Base-by-base conservation (phyloP, 2,113 vertebrate genomes). In the Entomyzon cyanotis region DNA sequence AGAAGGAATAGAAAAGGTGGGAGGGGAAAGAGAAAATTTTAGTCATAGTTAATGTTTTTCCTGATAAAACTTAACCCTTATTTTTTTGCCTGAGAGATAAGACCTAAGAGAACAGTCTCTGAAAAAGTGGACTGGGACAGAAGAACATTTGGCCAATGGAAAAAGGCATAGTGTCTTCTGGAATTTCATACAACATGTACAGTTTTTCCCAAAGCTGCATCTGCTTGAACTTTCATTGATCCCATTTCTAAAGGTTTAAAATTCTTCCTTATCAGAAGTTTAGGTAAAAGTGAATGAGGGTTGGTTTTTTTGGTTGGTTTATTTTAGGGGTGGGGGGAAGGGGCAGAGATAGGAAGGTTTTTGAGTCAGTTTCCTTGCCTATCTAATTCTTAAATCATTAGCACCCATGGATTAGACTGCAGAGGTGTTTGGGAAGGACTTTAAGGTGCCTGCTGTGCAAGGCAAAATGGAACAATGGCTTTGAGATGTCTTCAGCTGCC, bases 1-100 rank as follows among this genome's bases (percentile, higher is more conserved):
- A 2, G 5, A 1, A 21, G 7, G 4, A n/a, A 20, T 25, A 35
- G 25, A 5, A 56, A 56, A 37, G 16, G 5, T 1, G 3, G 1
- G 2, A 5, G 7, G 5, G 14, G 11, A 19, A 11, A 4, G 7
- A 63, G 41, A 67, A 46, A 69, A 58, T 16, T 42, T 86, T 60
- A 53, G 44, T 58, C 7, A 31, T 47, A 20, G 13, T 46, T 84
- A n/a, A 56, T 1, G 1, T 20, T 62, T 80, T 83, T 86, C 1
- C 3, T 49, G 37, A 60, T 89, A 41, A 86, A 93, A 76, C 23
- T 50, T 90, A 14, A 42, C 10, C 3, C 2, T 25, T 55, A 14
- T 18, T 69, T 87, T 73, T 67, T 67, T 44, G 12, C 17, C 15
- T 67, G 68, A 74, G 39, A 47, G 20, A 8, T 27, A 65, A 88